These are phyloP conservation scores for Machaerirhynchus nigripectus DNA, from an alignment of 2,113 vertebrate species.

Conservation along the genomic window DNA sequence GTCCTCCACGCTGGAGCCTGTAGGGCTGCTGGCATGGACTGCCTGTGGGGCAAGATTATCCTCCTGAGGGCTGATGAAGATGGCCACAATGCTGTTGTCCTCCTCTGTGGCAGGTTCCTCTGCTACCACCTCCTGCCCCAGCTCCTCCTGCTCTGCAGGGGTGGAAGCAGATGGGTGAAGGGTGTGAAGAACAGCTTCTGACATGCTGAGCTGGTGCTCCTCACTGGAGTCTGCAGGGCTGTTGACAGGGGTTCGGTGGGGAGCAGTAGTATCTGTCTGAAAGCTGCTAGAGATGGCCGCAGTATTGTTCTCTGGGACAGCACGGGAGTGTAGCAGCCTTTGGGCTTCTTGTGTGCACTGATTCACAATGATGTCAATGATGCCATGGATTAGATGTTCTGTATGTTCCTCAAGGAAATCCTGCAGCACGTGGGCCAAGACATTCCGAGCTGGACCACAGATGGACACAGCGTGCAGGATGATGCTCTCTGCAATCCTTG, in stretches of 20 bases:
- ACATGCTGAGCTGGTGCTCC: not conserved
- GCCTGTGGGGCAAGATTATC: not conserved
- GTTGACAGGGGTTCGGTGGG: not conserved
- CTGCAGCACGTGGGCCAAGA: not conserved
- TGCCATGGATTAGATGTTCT: not conserved
- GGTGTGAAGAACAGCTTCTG: rapidly evolving
- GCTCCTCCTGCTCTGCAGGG: not conserved
- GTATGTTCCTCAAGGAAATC: not conserved
- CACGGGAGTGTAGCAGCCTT: not conserved
- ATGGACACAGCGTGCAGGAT: not conserved
- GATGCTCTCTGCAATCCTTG: not conserved
- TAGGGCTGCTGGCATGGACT: not conserved
- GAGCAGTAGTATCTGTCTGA: rapidly evolving
- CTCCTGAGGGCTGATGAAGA: not conserved
- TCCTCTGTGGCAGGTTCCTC: not conserved
- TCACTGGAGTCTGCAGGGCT: not conserved
- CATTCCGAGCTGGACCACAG: not conserved
- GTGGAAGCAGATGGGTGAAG: not conserved
- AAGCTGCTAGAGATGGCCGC: not conserved
- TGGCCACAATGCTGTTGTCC: not conserved
- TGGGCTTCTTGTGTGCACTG: not conserved
- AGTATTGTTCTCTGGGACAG: not conserved
- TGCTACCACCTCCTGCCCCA: not conserved
- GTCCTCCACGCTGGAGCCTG: rapidly evolving
- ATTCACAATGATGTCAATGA: not conserved